These are phyloP conservation scores for Fragum fragum DNA, from an alignment of 2,888 invertebrate species.

Conservation along the genomic window DNA sequence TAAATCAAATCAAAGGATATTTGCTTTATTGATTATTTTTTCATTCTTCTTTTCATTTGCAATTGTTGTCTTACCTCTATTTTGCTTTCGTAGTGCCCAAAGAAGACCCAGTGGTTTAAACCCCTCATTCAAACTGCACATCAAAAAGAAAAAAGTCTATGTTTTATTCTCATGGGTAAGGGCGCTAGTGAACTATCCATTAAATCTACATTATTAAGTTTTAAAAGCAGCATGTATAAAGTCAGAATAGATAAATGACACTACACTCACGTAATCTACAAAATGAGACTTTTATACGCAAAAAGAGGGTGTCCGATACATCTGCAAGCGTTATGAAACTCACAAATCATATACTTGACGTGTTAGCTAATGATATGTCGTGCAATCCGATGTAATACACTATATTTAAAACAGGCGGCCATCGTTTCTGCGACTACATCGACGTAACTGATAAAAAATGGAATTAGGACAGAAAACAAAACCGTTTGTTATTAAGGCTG, in stretches of 20 bases:
- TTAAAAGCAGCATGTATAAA: background rate
- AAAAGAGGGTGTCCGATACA: background rate
- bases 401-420: constrained; percentile 45
- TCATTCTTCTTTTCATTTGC: background rate
- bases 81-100: constrained; percentile 59
- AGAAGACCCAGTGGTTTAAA: constrained; percentile 49
- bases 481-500: constrained; percentile 13
- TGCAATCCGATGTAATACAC: constrained; percentile 34
- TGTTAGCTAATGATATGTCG: constrained; percentile 52
- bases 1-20: background rate
- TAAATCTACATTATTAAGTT: background rate
- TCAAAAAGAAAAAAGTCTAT: constrained; percentile 21
- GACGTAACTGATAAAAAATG: constrained; percentile 8
- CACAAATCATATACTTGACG: constrained; percentile 58
- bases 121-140: background rate
- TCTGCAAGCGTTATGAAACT: constrained; percentile 58
- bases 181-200: constrained; percentile 3
- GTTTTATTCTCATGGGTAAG: constrained; percentile 73
- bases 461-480: constrained; percentile 16
- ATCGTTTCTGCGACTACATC: constrained; percentile 32
- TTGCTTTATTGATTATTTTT: background rate
- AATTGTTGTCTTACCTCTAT: constrained; percentile 18
- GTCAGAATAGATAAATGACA: constrained; percentile 16
- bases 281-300: background rate
- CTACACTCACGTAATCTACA: constrained; percentile 45